Conservation (phyloP, 2,888 invertebrate genomes). For the Taphrorychus bicolor region DNA sequence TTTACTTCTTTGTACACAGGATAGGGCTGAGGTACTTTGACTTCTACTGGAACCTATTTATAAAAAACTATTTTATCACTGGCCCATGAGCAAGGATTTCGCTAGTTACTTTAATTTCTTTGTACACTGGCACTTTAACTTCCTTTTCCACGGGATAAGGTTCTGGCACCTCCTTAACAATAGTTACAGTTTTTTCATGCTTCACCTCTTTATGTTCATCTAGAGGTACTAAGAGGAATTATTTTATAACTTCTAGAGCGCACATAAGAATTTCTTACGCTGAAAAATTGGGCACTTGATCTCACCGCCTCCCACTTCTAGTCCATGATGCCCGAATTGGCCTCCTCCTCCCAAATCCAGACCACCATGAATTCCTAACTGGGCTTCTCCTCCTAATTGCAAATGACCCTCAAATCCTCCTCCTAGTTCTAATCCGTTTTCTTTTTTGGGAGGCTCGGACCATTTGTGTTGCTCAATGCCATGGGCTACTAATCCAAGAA, state of each 20-base stretch:
- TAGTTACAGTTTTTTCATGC: slow-evolving; percentile 53
- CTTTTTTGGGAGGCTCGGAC: slow-evolving; percentile 3
- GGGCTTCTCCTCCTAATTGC: background rate
- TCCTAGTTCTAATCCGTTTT: slow-evolving; percentile 4
- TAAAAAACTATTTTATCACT: background rate
- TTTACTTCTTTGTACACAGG: slow-evolving; percentile 74
- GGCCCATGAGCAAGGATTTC: background rate
- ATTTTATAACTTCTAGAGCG: background rate
- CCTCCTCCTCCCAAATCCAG: slow-evolving; percentile 8
- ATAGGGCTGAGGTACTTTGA: slow-evolving; percentile 77
- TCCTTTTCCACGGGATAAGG: slow-evolving; percentile 78
- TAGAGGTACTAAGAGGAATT: slow-evolving; percentile 19
- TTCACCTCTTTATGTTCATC: slow-evolving; percentile 2
- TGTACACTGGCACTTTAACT: slow-evolving; percentile 70
- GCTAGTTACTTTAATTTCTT: slow-evolving; percentile 71
- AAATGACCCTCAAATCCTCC: background rate
- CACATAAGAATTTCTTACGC: slow-evolving; percentile 7
- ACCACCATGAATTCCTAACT: background rate
- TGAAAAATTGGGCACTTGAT: slow-evolving; percentile 20
- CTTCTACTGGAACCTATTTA: slow-evolving; percentile 65
- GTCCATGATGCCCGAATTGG: slow-evolving; percentile 7
- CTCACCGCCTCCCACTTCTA: slow-evolving; percentile 19
- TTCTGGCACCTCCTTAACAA: slow-evolving; percentile 62
- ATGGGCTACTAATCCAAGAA: slow-evolving; percentile 27
- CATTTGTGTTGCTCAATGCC: slow-evolving; percentile 8